Conservation (phyloP, 2,797 vertebrate genomes). For the Pteropus rufus region DNA sequence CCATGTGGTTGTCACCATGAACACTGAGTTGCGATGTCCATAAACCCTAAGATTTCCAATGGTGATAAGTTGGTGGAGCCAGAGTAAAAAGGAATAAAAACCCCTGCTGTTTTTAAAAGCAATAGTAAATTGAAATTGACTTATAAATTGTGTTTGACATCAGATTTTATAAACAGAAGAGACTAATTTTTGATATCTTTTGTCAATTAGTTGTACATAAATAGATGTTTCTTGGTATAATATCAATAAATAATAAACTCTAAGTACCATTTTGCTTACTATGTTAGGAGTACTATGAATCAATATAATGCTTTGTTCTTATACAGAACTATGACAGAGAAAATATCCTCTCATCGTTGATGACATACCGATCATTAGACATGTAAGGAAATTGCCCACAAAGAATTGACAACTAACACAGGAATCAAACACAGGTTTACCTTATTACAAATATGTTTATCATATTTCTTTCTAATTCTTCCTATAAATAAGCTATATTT, state of each 20-base stretch:
- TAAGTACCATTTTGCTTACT: background rate
- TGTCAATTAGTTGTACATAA: background rate
- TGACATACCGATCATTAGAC: background rate
- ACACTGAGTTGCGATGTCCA: background rate
- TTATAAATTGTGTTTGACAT: background rate
- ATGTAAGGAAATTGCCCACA: background rate
- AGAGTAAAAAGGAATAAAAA: background rate
- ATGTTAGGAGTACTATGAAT: background rate
- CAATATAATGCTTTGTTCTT: background rate
- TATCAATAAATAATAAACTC: background rate
- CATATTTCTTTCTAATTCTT: background rate
- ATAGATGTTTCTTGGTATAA: background rate
- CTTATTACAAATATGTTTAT: background rate
- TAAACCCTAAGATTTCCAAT: background rate
- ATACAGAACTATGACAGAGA: background rate
- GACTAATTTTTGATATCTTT: background rate
- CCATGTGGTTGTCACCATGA: background rate
- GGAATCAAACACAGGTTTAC: background rate
- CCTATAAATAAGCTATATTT: background rate
- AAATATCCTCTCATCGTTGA: background rate
- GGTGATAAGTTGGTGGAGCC: background rate
- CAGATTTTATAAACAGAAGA: background rate
- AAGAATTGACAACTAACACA: background rate
- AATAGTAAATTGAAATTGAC: background rate
- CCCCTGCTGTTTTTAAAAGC: background rate